Percentiles rank a stretch among this genome's conserved stretches.
phyloP scores from a whole-genome alignment of 1,140 invertebrate species.

The Grapholita molesta region DNA sequence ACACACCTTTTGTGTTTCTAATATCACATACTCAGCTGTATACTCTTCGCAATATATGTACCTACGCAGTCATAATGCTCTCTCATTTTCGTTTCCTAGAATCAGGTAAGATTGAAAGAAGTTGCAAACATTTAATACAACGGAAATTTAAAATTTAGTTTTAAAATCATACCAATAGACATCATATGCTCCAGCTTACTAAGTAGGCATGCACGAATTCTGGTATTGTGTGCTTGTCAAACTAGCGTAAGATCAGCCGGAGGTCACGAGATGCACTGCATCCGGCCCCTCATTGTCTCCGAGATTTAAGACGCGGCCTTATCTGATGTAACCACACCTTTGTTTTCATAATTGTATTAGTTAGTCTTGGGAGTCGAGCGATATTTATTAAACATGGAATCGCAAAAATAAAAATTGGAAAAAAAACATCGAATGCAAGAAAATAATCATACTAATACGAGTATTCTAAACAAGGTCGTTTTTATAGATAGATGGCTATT shows the following conservation, averaged over 20 bases:
- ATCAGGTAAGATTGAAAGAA: no score
- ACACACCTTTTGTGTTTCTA: no score
- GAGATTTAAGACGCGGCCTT: conserved; percentile 18
- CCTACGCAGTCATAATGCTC: no score
- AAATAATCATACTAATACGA: no score
- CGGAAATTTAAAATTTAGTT: neutral
- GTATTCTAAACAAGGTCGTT: no score
- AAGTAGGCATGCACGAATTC: neutral
- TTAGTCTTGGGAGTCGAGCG: neutral
- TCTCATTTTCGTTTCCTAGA: no score
- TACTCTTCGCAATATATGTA: no score
- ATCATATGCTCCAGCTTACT: neutral
- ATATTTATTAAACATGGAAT: neutral
- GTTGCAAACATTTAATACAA: no score
- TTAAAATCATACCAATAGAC: neutral
- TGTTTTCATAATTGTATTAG: conserved; percentile 21
- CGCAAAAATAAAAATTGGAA: no score
- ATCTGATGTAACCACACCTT: conserved; percentile 25
- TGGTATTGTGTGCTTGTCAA: conserved; percentile 5
- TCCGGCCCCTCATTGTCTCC: conserved; percentile 28
- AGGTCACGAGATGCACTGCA: conserved; percentile 25
- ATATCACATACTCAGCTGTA: no score
- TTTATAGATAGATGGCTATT: no score
- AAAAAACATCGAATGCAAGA: no score
- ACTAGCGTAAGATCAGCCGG: conserved; percentile 9